These are phyloP conservation scores for Apodemia zela DNA, from an alignment of 2,888 invertebrate genomes.

Conservation along the genomic window DNA sequence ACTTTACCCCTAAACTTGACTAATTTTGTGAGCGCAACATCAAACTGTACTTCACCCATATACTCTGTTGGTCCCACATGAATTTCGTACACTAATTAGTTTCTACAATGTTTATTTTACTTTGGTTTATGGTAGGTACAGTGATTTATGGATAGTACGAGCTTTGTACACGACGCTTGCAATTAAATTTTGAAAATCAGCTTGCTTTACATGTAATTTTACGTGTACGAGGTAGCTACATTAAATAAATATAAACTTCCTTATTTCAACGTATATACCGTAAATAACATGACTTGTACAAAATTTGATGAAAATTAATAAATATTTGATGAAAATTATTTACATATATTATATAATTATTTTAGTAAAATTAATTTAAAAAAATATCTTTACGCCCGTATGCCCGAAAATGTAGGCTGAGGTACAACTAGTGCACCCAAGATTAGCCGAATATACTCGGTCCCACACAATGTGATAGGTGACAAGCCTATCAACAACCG, in stretches of 20 bases:
- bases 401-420: too few species aligned
- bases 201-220: neutral
- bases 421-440: too few species aligned
- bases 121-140: constrained; percentile 62
- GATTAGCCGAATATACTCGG: too few species aligned
- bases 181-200: constrained; percentile 9
- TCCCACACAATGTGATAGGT: too few species aligned
- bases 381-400: too few species aligned
- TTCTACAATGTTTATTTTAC: constrained; percentile 73
- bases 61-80: constrained; percentile 74
- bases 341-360: too few species aligned
- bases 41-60: constrained; percentile 75
- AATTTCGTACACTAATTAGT: constrained; percentile 77
- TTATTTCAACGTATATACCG: neutral
- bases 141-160: constrained; percentile 59
- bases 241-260: neutral
- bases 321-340: too few species aligned
- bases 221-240: neutral
- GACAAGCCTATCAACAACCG: too few species aligned
- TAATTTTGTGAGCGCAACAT: constrained; percentile 77
- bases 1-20: constrained; percentile 75
- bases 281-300: neutral
- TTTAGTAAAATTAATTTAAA: too few species aligned
- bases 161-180: neutral
- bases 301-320: too few species aligned